Base-by-base conservation (phyloP, 2,888 invertebrate genomes). In the Sinotaia quadrata region DNA sequence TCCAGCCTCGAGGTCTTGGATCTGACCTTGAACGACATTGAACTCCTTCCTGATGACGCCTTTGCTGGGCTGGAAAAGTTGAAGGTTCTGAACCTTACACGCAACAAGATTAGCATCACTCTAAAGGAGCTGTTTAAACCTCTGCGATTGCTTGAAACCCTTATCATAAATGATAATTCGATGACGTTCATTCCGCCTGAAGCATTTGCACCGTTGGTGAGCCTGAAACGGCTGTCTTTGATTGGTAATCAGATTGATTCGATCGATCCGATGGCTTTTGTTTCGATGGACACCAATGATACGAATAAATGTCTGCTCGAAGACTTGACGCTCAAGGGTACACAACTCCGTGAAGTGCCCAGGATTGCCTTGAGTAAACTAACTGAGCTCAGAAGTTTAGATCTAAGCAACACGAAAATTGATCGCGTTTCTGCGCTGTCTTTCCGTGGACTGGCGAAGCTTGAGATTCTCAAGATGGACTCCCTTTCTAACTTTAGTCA, bases 391-490 rank as follows among this genome's bases (percentile, higher is more conserved):
- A 58, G 34, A 44, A 60, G n/a, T 10, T 56, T 69, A 5, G 69
- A 69, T 44, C 34, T 69, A 21, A 69, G 69, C 27, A 58, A 65
- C 21, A 69, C 57, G 21, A 37, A 52, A 44, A 63, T 69, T 60
- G 15, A n/a, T n/a, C 15, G 31, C 15, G 29, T 69, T 2, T 54
- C 33, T 44, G 37, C 34, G 10, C 34, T n/a, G 5, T 36, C 59
- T n/a, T 66, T 69, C 52, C 52, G 21, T 36, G 33, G 41, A 4
- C 54, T 59, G 21, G n/a, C 8, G 18, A 47, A 44, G 21, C 56
- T 69, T 1, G 37, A 34, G 8, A 65, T 34, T 4, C 56, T 69
- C 5, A 65, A 52, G 1, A 27, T 69, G 7, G 63, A 58, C 41
- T 65, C 52, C 2, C n/a, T 58, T 1, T 27, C 21, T 0, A 29